Evolutionary conservation across 2,797 vertebrate genomes (phyloP), one percentile per base, ranked within the genome.

Genomic region (Gambusia yucatana): DNA sequence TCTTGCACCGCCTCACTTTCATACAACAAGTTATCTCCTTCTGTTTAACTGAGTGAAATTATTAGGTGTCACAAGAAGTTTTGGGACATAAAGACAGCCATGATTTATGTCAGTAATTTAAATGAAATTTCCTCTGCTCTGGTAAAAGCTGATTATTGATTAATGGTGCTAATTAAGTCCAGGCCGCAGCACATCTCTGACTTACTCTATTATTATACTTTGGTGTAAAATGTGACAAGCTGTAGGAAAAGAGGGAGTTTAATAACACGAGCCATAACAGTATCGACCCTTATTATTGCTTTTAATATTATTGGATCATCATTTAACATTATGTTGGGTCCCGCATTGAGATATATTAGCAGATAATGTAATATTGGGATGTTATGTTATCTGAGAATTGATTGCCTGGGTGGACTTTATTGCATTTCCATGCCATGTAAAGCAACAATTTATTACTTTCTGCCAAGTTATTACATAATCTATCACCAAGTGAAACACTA

Each of bases 391-490:
- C 77, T 71, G 75, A 86, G 76, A 89, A 88, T 76, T 85, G 83
- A 90, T 89, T 69, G 78, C 78, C 82, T 79, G 73, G 70, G 61
- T 28, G 72, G 72, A 78, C 67, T 57, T 89, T 87, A 93, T 92
- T 93, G 79, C 85, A 72, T 93, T 92, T 89, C 78, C 61, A 72
- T 76, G 55, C 75, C 75, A 75, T 43, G 77, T 83, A 84, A 85
- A 87, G 83, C 84, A 39, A 36, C 70, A 82, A 87, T 89, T 86
- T 92, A 88, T 90, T 85, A 81, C 72, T 77, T 81, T 80, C 78
- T 52, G 70, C 61, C 28, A 59, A 48, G 84, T 90, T 91, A 92
- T 89, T 86, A 79, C 84, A 85, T 88, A 79, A 82, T 90, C 77
- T 87, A 85, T 91, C 87, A 89, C 33, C 46, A 48, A 77, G 79